A percentile compares a stretch with the other conserved stretches of the same genome.
Conservation (phyloP, 1,140 invertebrate species). For the Phocides pigmalion region DNA sequence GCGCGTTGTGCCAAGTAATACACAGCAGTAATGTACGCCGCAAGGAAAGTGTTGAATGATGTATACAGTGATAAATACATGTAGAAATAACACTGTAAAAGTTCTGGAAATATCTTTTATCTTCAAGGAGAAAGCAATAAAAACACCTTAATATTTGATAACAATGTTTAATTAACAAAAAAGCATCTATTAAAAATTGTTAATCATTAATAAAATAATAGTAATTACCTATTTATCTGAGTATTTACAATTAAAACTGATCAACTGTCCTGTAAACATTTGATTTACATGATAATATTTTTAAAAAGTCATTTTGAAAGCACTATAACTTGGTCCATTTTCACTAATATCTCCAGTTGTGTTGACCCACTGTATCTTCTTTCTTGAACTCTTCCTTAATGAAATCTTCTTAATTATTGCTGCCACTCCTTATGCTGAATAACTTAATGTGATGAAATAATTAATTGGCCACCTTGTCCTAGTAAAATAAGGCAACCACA, state of each 20-base stretch:
- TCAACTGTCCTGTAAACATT: conserved; percentile 3
- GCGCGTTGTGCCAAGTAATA: too few relatives aligned
- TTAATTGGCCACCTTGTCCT: conserved; percentile 59
- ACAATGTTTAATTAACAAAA: conserved; percentile 11
- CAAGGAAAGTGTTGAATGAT: too few relatives aligned
- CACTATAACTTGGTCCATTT: conserved; percentile 17
- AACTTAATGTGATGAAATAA: conserved; percentile 49
- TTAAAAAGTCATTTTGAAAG: conserved; percentile 14
- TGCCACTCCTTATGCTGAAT: conserved; percentile 49
- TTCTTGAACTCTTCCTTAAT: background rate
- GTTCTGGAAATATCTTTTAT: too few relatives aligned
- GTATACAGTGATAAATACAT: too few relatives aligned
- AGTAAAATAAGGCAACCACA: conserved; percentile 63
- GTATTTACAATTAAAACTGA: conserved; percentile 16
- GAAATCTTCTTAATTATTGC: conserved; percentile 34
- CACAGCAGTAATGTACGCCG: too few relatives aligned
- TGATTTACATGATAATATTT: conserved; percentile 7
- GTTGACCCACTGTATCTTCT: background rate
- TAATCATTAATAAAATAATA: conserved; percentile 14
- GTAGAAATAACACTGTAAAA: too few relatives aligned
- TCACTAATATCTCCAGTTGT: conserved; percentile 22
- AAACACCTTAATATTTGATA: background rate
- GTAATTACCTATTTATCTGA: conserved; percentile 4
- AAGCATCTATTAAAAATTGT: background rate
- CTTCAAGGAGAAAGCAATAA: background rate